Percentiles rank a stretch among this genome's conserved stretches.
Evolutionary conservation across 92 coral and sea anemone genomes (phyloP).

Genomic region (Porites rus): DNA sequence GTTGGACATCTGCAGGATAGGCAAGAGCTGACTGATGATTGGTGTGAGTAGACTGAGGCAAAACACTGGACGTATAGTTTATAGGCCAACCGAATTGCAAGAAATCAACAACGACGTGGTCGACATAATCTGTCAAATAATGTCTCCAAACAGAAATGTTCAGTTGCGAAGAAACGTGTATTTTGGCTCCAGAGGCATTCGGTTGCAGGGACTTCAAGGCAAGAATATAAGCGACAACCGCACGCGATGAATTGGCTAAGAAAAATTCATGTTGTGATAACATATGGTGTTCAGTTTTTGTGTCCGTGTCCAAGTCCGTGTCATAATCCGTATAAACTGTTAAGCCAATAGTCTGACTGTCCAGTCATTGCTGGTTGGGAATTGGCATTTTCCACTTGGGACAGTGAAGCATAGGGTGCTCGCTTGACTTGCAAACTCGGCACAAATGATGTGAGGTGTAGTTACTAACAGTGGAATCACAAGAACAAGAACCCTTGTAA

Average conservation of each 20-base stretch:
- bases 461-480: slow-evolving; percentile 5
- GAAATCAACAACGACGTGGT: background rate
- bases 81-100: too few relatives aligned
- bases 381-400: slow-evolving; percentile 24
- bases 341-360: background rate
- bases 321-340: background rate
- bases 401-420: slow-evolving; percentile 49
- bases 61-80: background rate
- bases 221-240: slow-evolving; percentile 21
- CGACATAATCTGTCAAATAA: slow-evolving; percentile 23
- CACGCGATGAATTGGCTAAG: background rate
- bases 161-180: background rate
- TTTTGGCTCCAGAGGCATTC: slow-evolving; percentile 24
- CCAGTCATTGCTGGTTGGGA: slow-evolving; percentile 7
- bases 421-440: slow-evolving; percentile 32
- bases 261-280: background rate
- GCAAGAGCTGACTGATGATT: slow-evolving; percentile 13
- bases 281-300: background rate
- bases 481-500: background rate
- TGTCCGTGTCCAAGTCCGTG: slow-evolving; percentile 12
- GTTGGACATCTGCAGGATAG: background rate
- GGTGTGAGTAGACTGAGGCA: slow-evolving; percentile 8
- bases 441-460: slow-evolving; percentile 6
- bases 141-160: background rate
- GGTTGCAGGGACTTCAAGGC: background rate